Evolutionary conservation across 2,888 invertebrate genomes (phyloP), one percentile per base, ranked within the genome.

Genomic region (Eudemis profundana): DNA sequence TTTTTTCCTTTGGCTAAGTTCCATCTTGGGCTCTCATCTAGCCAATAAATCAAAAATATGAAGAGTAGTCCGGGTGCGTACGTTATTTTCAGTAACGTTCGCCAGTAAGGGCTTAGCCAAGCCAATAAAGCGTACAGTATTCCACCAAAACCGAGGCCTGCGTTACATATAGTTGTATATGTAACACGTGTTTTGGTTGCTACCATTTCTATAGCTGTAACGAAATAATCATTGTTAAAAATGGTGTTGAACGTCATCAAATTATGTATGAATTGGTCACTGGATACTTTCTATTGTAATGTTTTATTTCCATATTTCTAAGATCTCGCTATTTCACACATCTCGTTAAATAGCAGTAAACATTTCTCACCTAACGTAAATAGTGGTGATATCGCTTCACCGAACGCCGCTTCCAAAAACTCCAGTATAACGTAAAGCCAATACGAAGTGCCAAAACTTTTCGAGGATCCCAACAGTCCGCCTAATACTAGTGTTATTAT

Each of bases 21-120:
- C 97, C 97, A 97, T 75, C 97, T 92, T n/a, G 96, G 93, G 57
- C 96, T 96, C 83, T 96, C 96, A 3, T 96, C 95, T 46, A 95
- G 83, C 0, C 95, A 74, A 91, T 94, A 95, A 46, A 93, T 91
- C 74, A 95, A 95, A 3, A 93, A 81, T 57, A 96, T 78, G 69
- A 96, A 93, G 0, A 96, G 79, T 8, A 96, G 78, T 0, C 95
- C 94, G 0, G 96, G 97, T 0, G 93, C 84, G 74, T 96, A 97
- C 12, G 95, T 85, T 1, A 94, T 92, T 70, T 94, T 88, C 12
- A 96, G 88, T 27, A 94, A 88, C 67, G 89, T 87, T 75, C 95
- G 93, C 96, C 97, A 97, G 74, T 95, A 93, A 42, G 93, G 93
- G 0, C 94, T 86, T 66, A 78, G 56, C 83, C 83, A 89, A 0